Conservation (phyloP, 2,797 vertebrate genomes). For the Picus viridis region DNA sequence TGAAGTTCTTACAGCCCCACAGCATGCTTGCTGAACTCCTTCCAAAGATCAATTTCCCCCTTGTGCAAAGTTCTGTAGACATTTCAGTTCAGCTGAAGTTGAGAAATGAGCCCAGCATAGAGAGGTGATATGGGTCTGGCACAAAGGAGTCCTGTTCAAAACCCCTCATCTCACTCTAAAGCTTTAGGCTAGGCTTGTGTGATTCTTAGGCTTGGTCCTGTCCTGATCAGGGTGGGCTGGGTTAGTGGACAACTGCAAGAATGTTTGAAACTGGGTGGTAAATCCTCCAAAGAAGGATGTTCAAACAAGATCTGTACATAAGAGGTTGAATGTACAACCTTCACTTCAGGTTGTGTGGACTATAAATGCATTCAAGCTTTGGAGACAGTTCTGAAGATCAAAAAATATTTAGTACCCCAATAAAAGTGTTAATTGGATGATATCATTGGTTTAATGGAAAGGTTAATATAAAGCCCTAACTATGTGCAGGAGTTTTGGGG, state of each 20-base stretch:
- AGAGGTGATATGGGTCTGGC: not conserved
- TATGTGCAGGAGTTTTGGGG: not conserved
- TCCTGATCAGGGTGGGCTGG: not conserved
- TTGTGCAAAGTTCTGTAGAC: not conserved
- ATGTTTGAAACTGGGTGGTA: not conserved
- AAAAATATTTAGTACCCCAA: not conserved
- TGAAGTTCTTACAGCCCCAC: not conserved
- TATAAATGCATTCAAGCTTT: not conserved
- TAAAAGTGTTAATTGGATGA: not conserved
- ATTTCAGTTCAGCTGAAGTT: not conserved
- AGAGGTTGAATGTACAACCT: not conserved
- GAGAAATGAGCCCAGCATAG: not conserved
- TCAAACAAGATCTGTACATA: fast-evolving
- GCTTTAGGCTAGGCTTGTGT: not conserved
- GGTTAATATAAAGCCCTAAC: not conserved
- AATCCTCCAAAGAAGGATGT: not conserved
- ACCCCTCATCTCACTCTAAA: not conserved
- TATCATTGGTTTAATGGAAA: not conserved
- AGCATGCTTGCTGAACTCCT: not conserved
- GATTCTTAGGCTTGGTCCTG: not conserved
- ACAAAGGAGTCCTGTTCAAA: not conserved
- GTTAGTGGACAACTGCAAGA: not conserved
- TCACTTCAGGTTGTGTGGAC: not conserved
- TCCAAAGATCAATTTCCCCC: not conserved
- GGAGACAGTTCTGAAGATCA: not conserved